Percentiles rank a stretch among this genome's conserved stretches.
These are phyloP conservation scores for Drosophila varians DNA, from an alignment of 1,140 invertebrate genomes.

Conservation along the genomic window DNA sequence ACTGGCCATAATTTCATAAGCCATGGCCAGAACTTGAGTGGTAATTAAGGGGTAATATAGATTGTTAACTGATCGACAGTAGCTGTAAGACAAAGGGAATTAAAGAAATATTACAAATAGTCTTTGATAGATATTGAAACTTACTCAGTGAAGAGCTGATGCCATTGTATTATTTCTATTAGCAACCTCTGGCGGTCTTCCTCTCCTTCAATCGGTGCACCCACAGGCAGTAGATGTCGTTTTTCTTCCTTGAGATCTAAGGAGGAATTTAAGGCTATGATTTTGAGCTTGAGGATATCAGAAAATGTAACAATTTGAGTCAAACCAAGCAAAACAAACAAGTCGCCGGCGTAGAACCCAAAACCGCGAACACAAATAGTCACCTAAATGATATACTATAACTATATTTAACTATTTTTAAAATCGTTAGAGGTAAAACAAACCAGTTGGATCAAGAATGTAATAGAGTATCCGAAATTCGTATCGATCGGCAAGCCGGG, in stretches of 20 bases:
- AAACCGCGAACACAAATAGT: constrained; percentile 33
- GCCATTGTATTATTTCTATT: constrained; percentile 60
- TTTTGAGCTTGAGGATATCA: constrained; percentile 49
- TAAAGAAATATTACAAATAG: neutral
- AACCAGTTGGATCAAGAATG: constrained; percentile 42
- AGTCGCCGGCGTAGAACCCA: constrained; percentile 55
- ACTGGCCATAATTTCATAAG: constrained; percentile 39
- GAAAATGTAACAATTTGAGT: constrained; percentile 52
- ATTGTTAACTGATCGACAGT: constrained; percentile 38
- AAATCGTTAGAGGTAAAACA: neutral
- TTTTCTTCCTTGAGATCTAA: constrained; percentile 19
- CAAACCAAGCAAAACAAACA: constrained; percentile 41
- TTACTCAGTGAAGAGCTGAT: constrained; percentile 60
- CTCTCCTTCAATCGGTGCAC: neutral
- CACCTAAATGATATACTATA: neutral
- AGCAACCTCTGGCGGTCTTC: constrained; percentile 6
- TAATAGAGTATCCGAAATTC: constrained; percentile 33
- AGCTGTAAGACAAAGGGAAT: constrained; percentile 18
- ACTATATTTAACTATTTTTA: too few relatives aligned
- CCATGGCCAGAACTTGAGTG: constrained; percentile 50
- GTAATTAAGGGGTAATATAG: constrained; percentile 53
- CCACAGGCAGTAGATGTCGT: neutral
- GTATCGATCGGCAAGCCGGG: constrained; percentile 48
- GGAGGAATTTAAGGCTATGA: constrained; percentile 17
- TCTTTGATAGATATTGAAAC: neutral